A percentile compares a stretch with the other conserved stretches of the same genome.
phyloP scores from a whole-genome alignment of 2,888 invertebrate species.

The Ormyrus thymus region DNA sequence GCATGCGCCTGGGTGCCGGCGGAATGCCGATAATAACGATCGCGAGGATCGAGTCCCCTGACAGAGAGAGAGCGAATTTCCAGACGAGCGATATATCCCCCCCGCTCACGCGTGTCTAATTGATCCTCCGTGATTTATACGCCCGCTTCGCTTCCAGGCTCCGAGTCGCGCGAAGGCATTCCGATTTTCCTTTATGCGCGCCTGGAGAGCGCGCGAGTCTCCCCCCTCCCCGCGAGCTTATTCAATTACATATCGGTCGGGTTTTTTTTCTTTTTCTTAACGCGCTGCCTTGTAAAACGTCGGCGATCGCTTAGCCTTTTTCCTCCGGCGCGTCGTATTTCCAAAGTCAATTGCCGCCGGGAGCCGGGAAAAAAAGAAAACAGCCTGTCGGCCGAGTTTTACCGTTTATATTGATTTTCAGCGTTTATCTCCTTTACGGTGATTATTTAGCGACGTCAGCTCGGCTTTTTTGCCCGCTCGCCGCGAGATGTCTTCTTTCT shows the following conservation, averaged over 20 bases:
- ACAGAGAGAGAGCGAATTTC: conserved; percentile 53
- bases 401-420: no score
- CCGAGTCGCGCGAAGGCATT: conserved; percentile 25
- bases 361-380: no score
- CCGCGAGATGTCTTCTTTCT: no score
- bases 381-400: no score
- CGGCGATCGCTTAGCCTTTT: no score
- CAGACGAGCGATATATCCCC: conserved; percentile 60
- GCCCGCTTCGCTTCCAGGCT: conserved; percentile 20
- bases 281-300: background rate
- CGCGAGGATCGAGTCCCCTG: conserved; percentile 56
- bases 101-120: conserved; percentile 65
- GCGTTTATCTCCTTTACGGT: no score
- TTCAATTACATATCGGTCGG: conserved; percentile 44
- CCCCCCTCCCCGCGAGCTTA: conserved; percentile 6
- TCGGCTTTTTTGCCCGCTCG: no score
- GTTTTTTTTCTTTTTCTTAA: conserved; percentile 3
- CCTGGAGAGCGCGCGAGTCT: background rate
- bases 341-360: no score
- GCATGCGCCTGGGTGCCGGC: conserved; percentile 32
- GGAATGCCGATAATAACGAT: conserved; percentile 70
- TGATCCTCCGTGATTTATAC: conserved; percentile 72
- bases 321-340: no score
- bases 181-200: conserved; percentile 35
- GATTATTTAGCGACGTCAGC: no score